Percentiles rank a stretch among this genome's conserved stretches.
These are phyloP conservation scores for Aldrovandia affinis DNA, from an alignment of 2,797 vertebrate genomes.

Conservation along the genomic window DNA sequence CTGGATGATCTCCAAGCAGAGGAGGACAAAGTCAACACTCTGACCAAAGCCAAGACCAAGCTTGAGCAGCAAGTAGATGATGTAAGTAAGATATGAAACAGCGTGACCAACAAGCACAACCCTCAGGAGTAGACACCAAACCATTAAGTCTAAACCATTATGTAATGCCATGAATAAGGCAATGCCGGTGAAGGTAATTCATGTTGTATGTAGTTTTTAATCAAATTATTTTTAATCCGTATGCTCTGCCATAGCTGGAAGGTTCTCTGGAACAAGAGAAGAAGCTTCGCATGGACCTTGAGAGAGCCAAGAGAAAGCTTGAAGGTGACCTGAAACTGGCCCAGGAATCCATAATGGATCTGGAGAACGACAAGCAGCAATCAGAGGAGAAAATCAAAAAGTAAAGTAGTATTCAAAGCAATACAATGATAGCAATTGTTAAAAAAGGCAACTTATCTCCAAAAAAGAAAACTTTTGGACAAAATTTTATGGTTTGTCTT, in stretches of 20 bases:
- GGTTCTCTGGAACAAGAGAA: slow-evolving; percentile 71
- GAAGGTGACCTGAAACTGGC: slow-evolving; percentile 84
- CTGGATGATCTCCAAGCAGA: slow-evolving; percentile 86
- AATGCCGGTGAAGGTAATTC: not conserved
- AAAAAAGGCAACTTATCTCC: not conserved
- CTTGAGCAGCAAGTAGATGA: slow-evolving; percentile 87
- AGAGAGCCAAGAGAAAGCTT: slow-evolving; percentile 78
- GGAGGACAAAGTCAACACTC: slow-evolving; percentile 85
- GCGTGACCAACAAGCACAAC: not conserved
- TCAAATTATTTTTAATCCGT: not conserved
- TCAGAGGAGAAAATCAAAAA: slow-evolving; percentile 86
- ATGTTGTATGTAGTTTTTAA: not conserved
- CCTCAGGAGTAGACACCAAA: not conserved
- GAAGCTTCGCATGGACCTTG: slow-evolving; percentile 71
- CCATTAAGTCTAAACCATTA: not conserved
- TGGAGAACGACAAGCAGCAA: slow-evolving; percentile 85
- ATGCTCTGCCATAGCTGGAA: slow-evolving; percentile 65
- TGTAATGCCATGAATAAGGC: not conserved
- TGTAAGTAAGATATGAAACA: too few species aligned
- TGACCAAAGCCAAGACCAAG: slow-evolving; percentile 82
- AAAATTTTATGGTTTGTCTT: not conserved
- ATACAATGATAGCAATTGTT: not conserved
- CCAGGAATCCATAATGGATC: slow-evolving; percentile 81
- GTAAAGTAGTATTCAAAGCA: slow-evolving; percentile 58
- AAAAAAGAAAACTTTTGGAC: slow-evolving; percentile 1